Evolutionary conservation across 2,113 vertebrate genomes (phyloP), one percentile per base, ranked within the genome.

Genomic region (Synchiropus splendidus): DNA sequence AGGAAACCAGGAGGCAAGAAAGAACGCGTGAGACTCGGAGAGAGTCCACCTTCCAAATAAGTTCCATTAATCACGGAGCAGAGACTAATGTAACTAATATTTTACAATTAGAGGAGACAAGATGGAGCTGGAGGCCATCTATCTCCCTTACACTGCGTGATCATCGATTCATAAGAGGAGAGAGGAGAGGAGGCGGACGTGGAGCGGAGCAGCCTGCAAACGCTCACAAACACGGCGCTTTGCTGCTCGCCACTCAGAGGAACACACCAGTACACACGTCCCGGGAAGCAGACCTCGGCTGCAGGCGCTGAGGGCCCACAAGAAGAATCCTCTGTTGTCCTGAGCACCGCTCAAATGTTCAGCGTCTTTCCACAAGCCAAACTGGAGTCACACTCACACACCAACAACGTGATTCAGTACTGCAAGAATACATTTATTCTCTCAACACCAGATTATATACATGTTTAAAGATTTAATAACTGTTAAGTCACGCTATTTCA

Each of bases 61-160:
- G 92, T 96, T 93, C 93, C 93, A 98, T 98, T 98, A 97, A 96
- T 98, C 94, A 97, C 89, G 86, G 89, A 86, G 89, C 89, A 90
- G 89, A 89, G 89, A 92, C 90, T 98, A 98, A 97, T 98, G 94
- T 97, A 97, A 95, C 92, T 98, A 98, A 98, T 98, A 97, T 94
- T 98, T 98, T 98, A 98, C 94, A 97, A 97, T 97, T 97, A 98
- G 92, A 96, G 90, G 84, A 97, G 94, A 97, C 92, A 98, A 90
- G 93, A 92, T 88, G 89, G 89, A 90, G 89, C 90, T 92, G 86
- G 87, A 84, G 90, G 86, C 91, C 88, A 98, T 98, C 94, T 91
- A 95, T 98, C 93, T 98, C 92, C 91, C 93, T 98, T 98, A 97
- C 87, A 92, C 89, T 89, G 89, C 90, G 91, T 92, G 91, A 98